These are phyloP conservation scores for Sialia sialis DNA, from an alignment of 2,113 vertebrate species.

Conservation along the genomic window DNA sequence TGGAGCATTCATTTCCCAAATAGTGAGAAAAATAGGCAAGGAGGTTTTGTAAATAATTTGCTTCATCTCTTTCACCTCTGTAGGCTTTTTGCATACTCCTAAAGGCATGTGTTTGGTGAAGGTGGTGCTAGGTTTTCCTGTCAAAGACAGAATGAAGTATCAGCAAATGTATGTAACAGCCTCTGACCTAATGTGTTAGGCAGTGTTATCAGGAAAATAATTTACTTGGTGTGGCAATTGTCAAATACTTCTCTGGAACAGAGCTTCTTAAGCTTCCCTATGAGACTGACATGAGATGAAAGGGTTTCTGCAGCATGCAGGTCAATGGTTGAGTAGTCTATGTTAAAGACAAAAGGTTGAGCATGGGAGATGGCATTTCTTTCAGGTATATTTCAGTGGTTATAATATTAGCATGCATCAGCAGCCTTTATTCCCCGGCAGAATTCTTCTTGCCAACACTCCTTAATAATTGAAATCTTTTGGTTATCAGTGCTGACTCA, in stretches of 20 bases:
- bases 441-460: neutral
- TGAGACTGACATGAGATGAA: neutral
- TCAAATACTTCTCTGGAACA: neutral
- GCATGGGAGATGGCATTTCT: neutral
- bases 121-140: neutral
- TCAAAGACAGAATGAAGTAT: neutral
- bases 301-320: neutral
- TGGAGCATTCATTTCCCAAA: neutral
- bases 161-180: neutral
- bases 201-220: neutral
- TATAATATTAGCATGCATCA: neutral
- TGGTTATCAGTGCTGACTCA: neutral
- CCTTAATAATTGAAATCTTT: neutral
- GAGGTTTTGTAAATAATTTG: neutral
- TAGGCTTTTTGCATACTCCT: neutral
- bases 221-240: neutral
- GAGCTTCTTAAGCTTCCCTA: neutral
- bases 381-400: neutral
- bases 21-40: neutral
- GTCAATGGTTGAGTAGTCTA: neutral
- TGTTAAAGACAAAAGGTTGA: neutral
- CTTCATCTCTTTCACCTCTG: neutral
- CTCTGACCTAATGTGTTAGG: neutral
- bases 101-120: neutral
- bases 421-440: neutral